phyloP scores from a whole-genome alignment of 2,113 vertebrate species.

The Chrysemys picta region DNA sequence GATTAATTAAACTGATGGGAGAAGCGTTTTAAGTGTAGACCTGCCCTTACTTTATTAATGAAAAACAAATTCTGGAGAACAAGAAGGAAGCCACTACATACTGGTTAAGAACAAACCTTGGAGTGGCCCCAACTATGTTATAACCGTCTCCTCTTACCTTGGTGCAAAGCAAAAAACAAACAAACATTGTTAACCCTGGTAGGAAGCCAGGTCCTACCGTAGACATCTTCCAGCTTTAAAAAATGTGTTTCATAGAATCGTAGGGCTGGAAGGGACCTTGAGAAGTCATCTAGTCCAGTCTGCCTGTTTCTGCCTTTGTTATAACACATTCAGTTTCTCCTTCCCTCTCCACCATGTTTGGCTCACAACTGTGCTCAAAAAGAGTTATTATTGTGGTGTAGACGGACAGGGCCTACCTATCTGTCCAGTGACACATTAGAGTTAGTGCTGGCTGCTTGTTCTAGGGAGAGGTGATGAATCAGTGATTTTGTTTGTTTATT shows the following conservation, averaged over 20 bases:
- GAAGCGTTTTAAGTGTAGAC: not conserved
- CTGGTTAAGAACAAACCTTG: not conserved
- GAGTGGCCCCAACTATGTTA: not conserved
- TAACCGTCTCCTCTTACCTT: not conserved
- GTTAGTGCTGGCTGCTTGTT: constrained; percentile 38
- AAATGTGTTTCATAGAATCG: not conserved
- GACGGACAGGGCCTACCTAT: constrained; percentile 58
- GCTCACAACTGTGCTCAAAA: constrained; percentile 50
- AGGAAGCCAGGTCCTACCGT: not conserved
- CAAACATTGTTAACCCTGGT: not conserved
- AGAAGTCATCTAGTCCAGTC: too few species aligned
- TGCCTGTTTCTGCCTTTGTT: not conserved
- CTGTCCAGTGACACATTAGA: constrained; percentile 36
- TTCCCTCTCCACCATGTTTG: not conserved
- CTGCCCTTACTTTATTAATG: not conserved
- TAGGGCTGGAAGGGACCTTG: too few species aligned
- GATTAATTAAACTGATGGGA: not conserved
- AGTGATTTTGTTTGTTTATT: constrained; percentile 3
- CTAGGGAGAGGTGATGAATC: constrained; percentile 38
- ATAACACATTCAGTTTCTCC: not conserved
- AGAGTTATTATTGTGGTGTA: constrained; percentile 33
- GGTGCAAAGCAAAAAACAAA: not conserved
- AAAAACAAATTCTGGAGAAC: not conserved
- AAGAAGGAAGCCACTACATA: not conserved
- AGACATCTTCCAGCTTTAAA: not conserved